Evolutionary conservation across 2,797 vertebrate species (phyloP).

Genomic region (Cheracebus regulus): DNA sequence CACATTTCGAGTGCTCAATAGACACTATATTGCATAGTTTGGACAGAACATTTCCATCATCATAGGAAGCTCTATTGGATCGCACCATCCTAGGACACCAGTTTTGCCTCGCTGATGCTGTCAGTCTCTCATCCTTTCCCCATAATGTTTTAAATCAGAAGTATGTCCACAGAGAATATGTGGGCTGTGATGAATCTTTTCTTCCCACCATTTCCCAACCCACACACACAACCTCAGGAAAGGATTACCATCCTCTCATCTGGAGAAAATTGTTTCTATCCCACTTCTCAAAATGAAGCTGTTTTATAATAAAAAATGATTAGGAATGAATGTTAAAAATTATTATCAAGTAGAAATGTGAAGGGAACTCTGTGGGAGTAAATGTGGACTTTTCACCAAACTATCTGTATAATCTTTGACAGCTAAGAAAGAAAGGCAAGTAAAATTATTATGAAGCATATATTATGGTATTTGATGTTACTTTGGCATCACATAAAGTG

Average conservation of each 20-base stretch:
- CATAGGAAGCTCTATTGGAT: background rate
- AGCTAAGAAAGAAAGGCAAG: conserved; percentile 72
- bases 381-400: conserved; percentile 66
- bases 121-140: background rate
- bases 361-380: conserved; percentile 53
- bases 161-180: background rate
- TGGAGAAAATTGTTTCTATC: conserved; percentile 60
- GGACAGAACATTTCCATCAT: background rate
- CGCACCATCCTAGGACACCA: background rate
- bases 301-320: conserved; percentile 51
- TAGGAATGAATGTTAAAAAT: conserved; percentile 67
- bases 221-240: background rate
- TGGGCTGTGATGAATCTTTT: conserved; percentile 18
- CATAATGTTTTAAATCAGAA: background rate
- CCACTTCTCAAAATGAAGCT: conserved; percentile 52
- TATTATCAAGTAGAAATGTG: conserved; percentile 53
- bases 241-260: conserved; percentile 34
- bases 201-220: background rate
- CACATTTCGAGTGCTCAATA: background rate
- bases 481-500: conserved; percentile 66
- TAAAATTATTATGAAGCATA: conserved; percentile 69
- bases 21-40: background rate
- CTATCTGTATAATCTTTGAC: conserved; percentile 72
- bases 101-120: background rate
- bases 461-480: conserved; percentile 67